Evolutionary conservation across 30 jellyfish, hydroid and myxozoan species (phyloP).

Genomic region (Pelagia noctiluca): DNA sequence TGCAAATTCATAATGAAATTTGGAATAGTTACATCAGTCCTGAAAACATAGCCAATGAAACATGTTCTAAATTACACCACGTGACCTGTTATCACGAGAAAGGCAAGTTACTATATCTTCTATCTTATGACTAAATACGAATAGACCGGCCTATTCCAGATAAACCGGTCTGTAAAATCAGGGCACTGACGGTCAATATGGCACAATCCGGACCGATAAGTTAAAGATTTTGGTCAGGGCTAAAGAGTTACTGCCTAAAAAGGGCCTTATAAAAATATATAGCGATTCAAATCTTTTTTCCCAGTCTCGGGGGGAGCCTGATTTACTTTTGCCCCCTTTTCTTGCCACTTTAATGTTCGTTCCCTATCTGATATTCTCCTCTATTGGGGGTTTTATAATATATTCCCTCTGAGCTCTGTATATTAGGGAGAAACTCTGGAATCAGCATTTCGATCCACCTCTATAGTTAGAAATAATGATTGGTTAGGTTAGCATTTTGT

Average conservation of each 20-base stretch:
- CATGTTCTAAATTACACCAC: slow-evolving; percentile 47
- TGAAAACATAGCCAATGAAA: slow-evolving; percentile 64
- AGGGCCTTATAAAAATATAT: too few relatives aligned
- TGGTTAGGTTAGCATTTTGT: too few relatives aligned
- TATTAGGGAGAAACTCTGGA: too few relatives aligned
- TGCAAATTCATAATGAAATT: neutral
- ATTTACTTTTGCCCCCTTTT: too few relatives aligned
- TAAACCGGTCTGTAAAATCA: slow-evolving; percentile 53
- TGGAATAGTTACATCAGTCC: slow-evolving; percentile 52
- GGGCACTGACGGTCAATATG: slow-evolving; percentile 69
- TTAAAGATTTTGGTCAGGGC: neutral
- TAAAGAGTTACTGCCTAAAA: too few relatives aligned
- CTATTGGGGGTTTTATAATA: too few relatives aligned
- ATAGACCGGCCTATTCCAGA: slow-evolving; percentile 69
- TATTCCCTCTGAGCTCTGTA: too few relatives aligned
- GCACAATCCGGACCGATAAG: neutral
- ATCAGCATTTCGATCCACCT: slow-evolving; percentile 44
- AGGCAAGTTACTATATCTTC: slow-evolving; percentile 19
- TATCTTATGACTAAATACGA: slow-evolving; percentile 40
- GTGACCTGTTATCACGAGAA: slow-evolving; percentile 56
- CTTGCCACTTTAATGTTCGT: too few relatives aligned
- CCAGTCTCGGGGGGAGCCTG: too few relatives aligned
- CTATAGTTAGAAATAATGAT: slow-evolving; percentile 29
- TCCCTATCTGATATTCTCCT: too few relatives aligned
- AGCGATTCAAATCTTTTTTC: too few relatives aligned